These are phyloP conservation scores for Chlamydotis undulata DNA, from an alignment of 2,113 vertebrate species.

Conservation along the genomic window DNA sequence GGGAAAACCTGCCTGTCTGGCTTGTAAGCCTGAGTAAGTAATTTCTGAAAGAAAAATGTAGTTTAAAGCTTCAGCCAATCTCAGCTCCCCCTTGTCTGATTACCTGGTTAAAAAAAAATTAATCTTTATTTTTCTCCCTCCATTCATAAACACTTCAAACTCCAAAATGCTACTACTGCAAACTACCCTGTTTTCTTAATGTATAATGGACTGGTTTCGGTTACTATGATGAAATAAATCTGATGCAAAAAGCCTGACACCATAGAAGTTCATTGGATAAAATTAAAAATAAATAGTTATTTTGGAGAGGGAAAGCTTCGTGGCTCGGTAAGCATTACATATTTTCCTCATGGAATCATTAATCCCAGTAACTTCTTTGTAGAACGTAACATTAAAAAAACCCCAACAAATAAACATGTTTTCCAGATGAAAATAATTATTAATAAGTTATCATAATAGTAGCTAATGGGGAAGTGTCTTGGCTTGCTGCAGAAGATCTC, in stretches of 20 bases:
- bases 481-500: slow-evolving; percentile 15
- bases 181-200: not conserved
- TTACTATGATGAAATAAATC: slow-evolving; percentile 38
- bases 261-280: slow-evolving; percentile 2
- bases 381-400: not conserved
- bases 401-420: slow-evolving; percentile 47
- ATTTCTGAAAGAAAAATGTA: slow-evolving; percentile 52
- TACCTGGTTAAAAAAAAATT: slow-evolving; percentile 28
- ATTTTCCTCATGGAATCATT: slow-evolving; percentile 64
- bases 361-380: slow-evolving; percentile 7
- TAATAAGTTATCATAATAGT: slow-evolving; percentile 29
- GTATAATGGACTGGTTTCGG: not conserved
- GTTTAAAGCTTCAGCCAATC: slow-evolving; percentile 8
- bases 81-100: not conserved
- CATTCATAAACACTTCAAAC: not conserved
- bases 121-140: not conserved
- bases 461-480: slow-evolving; percentile 2
- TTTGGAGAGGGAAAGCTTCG: slow-evolving; percentile 30
- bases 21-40: slow-evolving; percentile 51
- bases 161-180: not conserved
- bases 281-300: slow-evolving; percentile 63
- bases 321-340: not conserved
- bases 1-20: slow-evolving; percentile 80
- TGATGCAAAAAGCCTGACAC: slow-evolving; percentile 20
- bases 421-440: slow-evolving; percentile 55